Conservation (phyloP, 2,888 invertebrate species). For the Meganola albula region DNA sequence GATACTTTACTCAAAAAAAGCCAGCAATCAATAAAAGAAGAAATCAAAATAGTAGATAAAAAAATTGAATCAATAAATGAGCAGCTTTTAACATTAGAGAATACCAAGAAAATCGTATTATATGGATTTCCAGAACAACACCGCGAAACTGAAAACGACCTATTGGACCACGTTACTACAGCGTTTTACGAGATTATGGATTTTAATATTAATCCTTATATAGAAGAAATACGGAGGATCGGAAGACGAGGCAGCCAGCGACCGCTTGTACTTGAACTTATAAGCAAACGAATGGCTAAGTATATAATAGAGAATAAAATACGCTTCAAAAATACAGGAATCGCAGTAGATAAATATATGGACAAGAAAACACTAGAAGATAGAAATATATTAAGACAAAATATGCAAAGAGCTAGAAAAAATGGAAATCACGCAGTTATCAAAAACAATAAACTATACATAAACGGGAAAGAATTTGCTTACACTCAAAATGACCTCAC, state of each 20-base stretch:
- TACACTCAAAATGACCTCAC: too few species aligned
- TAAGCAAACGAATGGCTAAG: slow-evolving; percentile 3
- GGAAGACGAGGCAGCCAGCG: slow-evolving; percentile 4
- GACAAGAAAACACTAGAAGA: neutral
- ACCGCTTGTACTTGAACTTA: slow-evolving; percentile 11
- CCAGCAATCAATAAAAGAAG: slow-evolving; percentile 1
- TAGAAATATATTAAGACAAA: too few species aligned
- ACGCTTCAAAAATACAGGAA: too few species aligned
- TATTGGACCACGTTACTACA: slow-evolving; percentile 4
- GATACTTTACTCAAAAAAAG: neutral
- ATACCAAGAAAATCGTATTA: slow-evolving; percentile 5
- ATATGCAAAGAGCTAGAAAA: neutral
- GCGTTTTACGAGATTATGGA: neutral
- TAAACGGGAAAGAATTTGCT: slow-evolving; percentile 4
- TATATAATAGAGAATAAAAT: neutral
- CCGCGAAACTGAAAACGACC: slow-evolving; percentile 7
- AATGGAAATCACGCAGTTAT: slow-evolving; percentile 5
- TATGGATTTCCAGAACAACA: slow-evolving; percentile 4
- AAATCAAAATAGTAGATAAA: too few species aligned
- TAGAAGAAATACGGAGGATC: slow-evolving; percentile 5
- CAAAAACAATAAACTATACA: slow-evolving; percentile 7
- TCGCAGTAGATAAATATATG: neutral
- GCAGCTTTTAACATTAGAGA: neutral
- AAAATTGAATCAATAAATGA: slow-evolving; percentile 1
- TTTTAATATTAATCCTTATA: slow-evolving; percentile 3